These are phyloP conservation scores for Zapornia atra DNA, from an alignment of 2,113 vertebrate species.

Conservation along the genomic window DNA sequence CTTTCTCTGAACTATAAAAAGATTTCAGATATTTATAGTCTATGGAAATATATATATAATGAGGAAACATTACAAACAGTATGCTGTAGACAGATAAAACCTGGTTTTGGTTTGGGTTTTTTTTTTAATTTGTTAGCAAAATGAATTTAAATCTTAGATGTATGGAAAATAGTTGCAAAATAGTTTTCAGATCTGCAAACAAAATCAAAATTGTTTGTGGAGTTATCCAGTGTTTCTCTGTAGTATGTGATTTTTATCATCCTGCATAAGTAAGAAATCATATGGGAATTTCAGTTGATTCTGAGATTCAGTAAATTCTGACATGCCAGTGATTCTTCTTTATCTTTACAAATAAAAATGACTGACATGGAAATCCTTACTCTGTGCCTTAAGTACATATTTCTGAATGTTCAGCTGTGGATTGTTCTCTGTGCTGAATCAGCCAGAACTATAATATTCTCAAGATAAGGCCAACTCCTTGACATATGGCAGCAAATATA, in stretches of 20 bases:
- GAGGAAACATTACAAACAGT: not conserved
- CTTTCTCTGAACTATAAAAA: not conserved
- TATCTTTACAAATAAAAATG: not conserved
- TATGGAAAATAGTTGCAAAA: not conserved
- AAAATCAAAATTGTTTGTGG: not conserved
- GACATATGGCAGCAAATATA: not conserved
- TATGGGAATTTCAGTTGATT: not conserved
- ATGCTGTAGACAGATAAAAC: not conserved
- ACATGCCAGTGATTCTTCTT: not conserved
- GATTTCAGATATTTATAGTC: not conserved
- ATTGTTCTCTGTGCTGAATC: slow-evolving; percentile 6
- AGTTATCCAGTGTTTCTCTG: not conserved
- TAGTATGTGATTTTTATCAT: not conserved
- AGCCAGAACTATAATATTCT: not conserved
- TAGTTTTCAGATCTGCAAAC: not conserved
- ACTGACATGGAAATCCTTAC: not conserved
- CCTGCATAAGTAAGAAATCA: not conserved
- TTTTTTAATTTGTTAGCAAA: not conserved
- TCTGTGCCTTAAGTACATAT: not conserved
- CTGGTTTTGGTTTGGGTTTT: not conserved
- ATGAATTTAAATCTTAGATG: not conserved
- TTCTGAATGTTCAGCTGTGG: not conserved
- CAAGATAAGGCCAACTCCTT: not conserved
- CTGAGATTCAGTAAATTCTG: not conserved
- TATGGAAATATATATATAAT: not conserved